These are phyloP conservation scores for Exephanes ischioxanthus DNA, from an alignment of 2,888 invertebrate species.

Conservation along the genomic window DNA sequence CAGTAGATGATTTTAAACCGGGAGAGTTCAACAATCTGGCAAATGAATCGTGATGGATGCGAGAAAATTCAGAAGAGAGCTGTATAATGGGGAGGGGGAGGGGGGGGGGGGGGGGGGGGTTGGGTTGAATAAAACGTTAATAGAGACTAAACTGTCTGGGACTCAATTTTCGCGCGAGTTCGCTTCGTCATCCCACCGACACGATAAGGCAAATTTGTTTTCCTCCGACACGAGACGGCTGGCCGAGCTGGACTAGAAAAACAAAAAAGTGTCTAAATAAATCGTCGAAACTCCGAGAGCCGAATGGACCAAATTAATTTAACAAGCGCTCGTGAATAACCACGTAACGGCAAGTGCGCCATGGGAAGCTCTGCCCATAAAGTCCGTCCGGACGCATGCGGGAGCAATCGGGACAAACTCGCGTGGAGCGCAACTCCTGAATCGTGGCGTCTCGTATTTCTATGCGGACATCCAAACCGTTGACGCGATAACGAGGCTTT, in stretches of 20 bases:
- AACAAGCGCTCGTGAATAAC: slow-evolving; percentile 39
- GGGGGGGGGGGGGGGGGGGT: not conserved
- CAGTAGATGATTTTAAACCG: slow-evolving; percentile 44
- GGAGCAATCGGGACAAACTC: slow-evolving; percentile 41
- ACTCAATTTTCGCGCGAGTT: not conserved
- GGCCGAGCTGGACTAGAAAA: not conserved
- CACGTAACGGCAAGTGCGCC: not conserved
- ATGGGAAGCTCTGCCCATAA: slow-evolving; percentile 25
- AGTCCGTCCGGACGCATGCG: slow-evolving; percentile 33
- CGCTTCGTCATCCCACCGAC: not conserved
- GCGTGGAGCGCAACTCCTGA: slow-evolving; percentile 6
- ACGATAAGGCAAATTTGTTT: slow-evolving; percentile 16
- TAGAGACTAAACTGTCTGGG: not conserved
- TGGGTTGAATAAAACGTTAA: not conserved
- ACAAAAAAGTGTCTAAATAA: not conserved
- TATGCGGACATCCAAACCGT: slow-evolving; percentile 14
- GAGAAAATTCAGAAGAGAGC: slow-evolving; percentile 44
- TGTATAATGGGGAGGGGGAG: not conserved
- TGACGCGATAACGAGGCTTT: slow-evolving; percentile 58
- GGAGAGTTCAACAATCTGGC: slow-evolving; percentile 21
- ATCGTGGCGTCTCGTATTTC: slow-evolving; percentile 39
- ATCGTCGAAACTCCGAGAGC: not conserved
- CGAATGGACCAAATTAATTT: slow-evolving; percentile 41
- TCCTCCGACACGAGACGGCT: not conserved
- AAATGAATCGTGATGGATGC: slow-evolving; percentile 55